phyloP scores from a whole-genome alignment of 2,888 invertebrate genomes.

The Scelioninae gen. 1 region DNA sequence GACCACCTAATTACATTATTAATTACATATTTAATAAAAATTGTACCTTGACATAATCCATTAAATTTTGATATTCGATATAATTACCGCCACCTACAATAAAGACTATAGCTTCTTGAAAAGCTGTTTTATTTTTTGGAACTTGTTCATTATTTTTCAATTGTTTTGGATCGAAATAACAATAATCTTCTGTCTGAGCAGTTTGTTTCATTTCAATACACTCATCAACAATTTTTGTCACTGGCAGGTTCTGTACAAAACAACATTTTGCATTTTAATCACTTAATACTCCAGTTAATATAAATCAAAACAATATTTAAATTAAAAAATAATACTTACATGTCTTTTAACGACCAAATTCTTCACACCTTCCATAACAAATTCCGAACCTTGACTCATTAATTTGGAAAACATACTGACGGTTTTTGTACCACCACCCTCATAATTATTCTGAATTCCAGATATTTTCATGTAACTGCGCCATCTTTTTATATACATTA shows the following conservation, averaged over 20 bases:
- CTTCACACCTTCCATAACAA: constrained; percentile 99
- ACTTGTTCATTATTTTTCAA: constrained; percentile 89
- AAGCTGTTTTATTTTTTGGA: constrained; percentile 88
- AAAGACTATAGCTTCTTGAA: constrained; percentile 95
- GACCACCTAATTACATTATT: too few relatives aligned
- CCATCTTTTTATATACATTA: constrained; percentile 96
- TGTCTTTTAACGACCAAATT: constrained; percentile 99
- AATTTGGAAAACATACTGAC: constrained; percentile 99
- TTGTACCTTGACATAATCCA: constrained; percentile 94
- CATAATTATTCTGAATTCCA: constrained; percentile 91
- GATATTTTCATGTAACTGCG: constrained; percentile 93
- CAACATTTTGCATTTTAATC: constrained; percentile 4
- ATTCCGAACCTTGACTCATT: constrained; percentile 97
- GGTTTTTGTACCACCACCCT: constrained; percentile 97
- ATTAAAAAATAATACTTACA: constrained; percentile 86
- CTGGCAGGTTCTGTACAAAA: constrained; percentile 91
- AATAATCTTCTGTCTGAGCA: constrained; percentile 93
- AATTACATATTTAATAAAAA: too few relatives aligned
- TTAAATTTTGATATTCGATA: constrained; percentile 99
- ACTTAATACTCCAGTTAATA: neutral
- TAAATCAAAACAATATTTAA: neutral
- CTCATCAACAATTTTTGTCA: constrained; percentile 96
- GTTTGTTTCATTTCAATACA: constrained; percentile 92
- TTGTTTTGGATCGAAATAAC: constrained; percentile 98
- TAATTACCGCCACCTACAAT: constrained; percentile 98